Evolutionary conservation across 2,888 invertebrate genomes (phyloP).

Genomic region (Miltochrista miniata): DNA sequence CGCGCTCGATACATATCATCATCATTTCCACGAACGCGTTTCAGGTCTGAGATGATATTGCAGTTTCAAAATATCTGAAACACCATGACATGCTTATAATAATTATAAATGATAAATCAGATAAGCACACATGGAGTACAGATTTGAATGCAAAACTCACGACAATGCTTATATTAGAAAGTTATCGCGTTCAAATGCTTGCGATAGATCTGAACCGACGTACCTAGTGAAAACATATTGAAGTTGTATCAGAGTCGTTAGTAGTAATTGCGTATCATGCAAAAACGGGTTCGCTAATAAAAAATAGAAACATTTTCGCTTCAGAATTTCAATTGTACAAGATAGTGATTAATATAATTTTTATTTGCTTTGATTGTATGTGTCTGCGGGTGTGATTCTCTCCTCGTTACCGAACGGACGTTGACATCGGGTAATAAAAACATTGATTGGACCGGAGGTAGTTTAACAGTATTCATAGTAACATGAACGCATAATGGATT

Average conservation of each 20-base stretch:
- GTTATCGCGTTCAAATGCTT: constrained; percentile 63
- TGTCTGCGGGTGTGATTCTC: constrained; percentile 48
- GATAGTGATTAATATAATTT: constrained; percentile 68
- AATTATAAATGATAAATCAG: constrained; percentile 63
- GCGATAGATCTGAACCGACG: constrained; percentile 42
- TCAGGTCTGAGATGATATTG: constrained; percentile 52
- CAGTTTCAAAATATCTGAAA: constrained; percentile 48
- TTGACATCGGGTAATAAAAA: constrained; percentile 64
- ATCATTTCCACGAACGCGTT: constrained; percentile 43
- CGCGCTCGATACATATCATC: constrained; percentile 45
- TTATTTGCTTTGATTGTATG: constrained; percentile 70
- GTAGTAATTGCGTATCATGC: constrained; percentile 70
- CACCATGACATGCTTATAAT: constrained; percentile 61
- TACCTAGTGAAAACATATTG: constrained; percentile 53
- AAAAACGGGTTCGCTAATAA: constrained; percentile 55
- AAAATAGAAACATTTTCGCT: constrained; percentile 58
- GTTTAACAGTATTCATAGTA: constrained; percentile 61
- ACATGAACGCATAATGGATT: constrained; percentile 59
- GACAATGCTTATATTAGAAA: constrained; percentile 73
- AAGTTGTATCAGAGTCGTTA: constrained; percentile 65
- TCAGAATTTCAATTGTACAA: constrained; percentile 52
- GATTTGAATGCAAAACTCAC: constrained; percentile 49
- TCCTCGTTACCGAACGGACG: constrained; percentile 54
- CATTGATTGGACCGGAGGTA: constrained; percentile 55
- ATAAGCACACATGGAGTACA: constrained; percentile 54